These are phyloP conservation scores for Podarcis siculus DNA, from an alignment of 2,797 vertebrate species.

Conservation along the genomic window DNA sequence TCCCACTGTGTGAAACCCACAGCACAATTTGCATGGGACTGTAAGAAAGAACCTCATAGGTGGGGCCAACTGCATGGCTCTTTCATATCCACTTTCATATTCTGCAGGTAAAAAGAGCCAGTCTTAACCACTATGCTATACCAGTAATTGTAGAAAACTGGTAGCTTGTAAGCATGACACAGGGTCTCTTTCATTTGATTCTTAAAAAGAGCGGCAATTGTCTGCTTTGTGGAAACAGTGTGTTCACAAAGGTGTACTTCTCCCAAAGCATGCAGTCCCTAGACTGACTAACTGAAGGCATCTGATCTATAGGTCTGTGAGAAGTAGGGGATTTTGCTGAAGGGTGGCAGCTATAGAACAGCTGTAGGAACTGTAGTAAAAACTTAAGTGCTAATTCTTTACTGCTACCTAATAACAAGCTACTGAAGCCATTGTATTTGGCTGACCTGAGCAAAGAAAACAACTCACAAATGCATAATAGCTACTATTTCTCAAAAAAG, in stretches of 20 bases:
- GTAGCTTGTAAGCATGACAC: not conserved
- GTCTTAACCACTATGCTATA: not conserved
- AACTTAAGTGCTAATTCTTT: not conserved
- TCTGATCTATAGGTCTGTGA: constrained; percentile 2
- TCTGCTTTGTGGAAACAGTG: not conserved
- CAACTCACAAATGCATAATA: not conserved
- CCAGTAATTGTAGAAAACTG: not conserved
- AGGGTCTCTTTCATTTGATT: not conserved
- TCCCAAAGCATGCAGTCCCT: not conserved
- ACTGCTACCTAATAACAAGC: not conserved
- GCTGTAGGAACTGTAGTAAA: not conserved
- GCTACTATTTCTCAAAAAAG: not conserved
- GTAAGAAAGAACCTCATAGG: not conserved
- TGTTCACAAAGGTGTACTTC: not conserved
- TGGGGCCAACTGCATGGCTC: not conserved
- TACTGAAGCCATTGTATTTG: not conserved
- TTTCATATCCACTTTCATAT: not conserved
- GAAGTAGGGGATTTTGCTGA: not conserved
- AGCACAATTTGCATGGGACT: too few species aligned
- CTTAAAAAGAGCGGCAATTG: not conserved
- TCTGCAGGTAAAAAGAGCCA: not conserved
- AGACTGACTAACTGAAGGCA: not conserved
- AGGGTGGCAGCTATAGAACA: not conserved
- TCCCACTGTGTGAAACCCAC: not conserved
- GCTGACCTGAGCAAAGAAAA: not conserved